A percentile compares a stretch with the other conserved stretches of the same genome.
phyloP scores from a whole-genome alignment of 2,888 invertebrate genomes.

The Acrobasis repandana region DNA sequence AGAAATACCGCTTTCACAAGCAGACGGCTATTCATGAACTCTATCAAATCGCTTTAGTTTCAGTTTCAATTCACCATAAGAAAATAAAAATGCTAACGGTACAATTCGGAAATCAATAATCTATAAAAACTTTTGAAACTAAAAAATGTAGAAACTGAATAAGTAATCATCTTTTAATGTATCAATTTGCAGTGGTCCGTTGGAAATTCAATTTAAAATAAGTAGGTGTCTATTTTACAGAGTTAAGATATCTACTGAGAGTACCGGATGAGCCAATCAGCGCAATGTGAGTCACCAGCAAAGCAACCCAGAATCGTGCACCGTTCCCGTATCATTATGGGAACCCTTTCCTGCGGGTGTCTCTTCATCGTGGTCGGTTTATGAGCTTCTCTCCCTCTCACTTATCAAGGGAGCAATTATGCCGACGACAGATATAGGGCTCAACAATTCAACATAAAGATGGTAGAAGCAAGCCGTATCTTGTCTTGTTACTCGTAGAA shows the following conservation, averaged over 20 bases:
- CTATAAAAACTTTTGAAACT: neutral
- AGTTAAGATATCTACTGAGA: slow-evolving; percentile 65
- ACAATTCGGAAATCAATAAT: neutral
- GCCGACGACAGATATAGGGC: slow-evolving; percentile 40
- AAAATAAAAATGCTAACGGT: neutral
- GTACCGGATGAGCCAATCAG: slow-evolving; percentile 78
- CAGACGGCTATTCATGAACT: neutral
- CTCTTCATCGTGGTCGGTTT: slow-evolving; percentile 3
- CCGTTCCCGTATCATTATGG: slow-evolving; percentile 43
- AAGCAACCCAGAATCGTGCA: slow-evolving; percentile 49
- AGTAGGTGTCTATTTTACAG: slow-evolving; percentile 51
- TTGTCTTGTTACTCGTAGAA: slow-evolving; percentile 42
- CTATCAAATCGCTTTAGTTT: slow-evolving; percentile 27
- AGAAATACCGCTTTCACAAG: slow-evolving; percentile 5
- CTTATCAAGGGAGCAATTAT: slow-evolving; percentile 36
- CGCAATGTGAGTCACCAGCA: slow-evolving; percentile 60
- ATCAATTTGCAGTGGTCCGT: slow-evolving; percentile 18
- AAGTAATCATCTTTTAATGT: neutral
- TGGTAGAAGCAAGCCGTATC: slow-evolving; percentile 41
- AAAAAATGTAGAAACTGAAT: neutral
- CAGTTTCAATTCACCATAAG: slow-evolving; percentile 33
- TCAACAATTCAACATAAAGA: slow-evolving; percentile 41
- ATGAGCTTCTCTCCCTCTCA: slow-evolving; percentile 47
- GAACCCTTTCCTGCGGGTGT: slow-evolving; percentile 16
- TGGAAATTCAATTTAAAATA: slow-evolving; percentile 38